Evolutionary conservation across 2,113 vertebrate genomes (phyloP).

Genomic region (Oreochromis tanganicae): DNA sequence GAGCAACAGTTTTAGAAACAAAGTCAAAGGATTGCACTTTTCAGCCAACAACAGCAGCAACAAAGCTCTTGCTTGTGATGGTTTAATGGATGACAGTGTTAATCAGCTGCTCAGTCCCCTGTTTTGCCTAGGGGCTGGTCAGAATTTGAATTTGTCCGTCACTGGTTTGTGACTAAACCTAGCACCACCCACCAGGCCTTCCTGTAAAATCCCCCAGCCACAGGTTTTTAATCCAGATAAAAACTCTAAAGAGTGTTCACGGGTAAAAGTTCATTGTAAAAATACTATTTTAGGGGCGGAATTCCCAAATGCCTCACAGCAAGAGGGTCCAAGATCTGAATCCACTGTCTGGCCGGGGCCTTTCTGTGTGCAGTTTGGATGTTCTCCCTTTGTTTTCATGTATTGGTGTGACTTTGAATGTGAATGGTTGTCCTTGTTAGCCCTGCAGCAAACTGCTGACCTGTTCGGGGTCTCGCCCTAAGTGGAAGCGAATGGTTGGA

Average conservation of each 20-base stretch:
- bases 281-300: neutral
- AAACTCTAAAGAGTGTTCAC: neutral
- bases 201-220: neutral
- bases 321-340: neutral
- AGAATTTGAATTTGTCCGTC: neutral
- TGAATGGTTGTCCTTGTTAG: neutral
- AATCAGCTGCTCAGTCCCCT: neutral
- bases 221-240: neutral
- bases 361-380: neutral
- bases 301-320: neutral
- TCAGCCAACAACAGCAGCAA: neutral
- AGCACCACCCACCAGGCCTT: neutral
- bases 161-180: neutral
- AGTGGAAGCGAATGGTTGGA: neutral
- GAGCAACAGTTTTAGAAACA: neutral
- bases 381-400: neutral
- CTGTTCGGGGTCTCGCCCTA: neutral
- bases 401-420: neutral
- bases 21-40: neutral
- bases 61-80: neutral
- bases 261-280: neutral
- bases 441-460: neutral
- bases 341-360: neutral
- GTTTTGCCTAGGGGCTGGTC: neutral
- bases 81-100: neutral